Base-by-base conservation (phyloP, 1,140 invertebrate species). In the Drosophila insularis region DNA sequence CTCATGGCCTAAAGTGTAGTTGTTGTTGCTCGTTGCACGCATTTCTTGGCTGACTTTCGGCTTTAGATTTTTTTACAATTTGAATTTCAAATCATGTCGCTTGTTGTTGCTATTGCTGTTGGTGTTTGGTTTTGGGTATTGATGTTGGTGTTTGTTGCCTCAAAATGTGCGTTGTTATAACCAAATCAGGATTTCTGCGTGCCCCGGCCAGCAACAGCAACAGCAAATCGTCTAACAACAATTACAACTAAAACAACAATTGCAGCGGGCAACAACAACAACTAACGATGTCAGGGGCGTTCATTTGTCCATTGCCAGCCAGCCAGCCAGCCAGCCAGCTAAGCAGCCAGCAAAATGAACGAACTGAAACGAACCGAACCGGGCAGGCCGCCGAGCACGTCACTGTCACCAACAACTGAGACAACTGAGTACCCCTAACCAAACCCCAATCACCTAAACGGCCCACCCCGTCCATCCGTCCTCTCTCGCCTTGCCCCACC, bases 101-200 rank as follows among this genome's bases (percentile, higher is more conserved):
- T n/a, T 27, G 21, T 19, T 23, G 54, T 53, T 50, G 32, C 60
- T 59, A 35, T 35, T 68, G 7, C 23, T 39, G 56, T 7, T 21
- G 31, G 37, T 59, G 56, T 39, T 27, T 27, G 27, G 27, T 27
- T 27, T 27, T 27, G 27, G 5, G 27, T 5, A 27, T 5, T 27
- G 4, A 27, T 53, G 39, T 32, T 58, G 11, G 21, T 58, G 21
- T 60, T 67, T 43, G 4, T 68, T 43, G 7, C 46, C 62, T 82
- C 31, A 79, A 85, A 85, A 87, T 87, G 82, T 84, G 82, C 82
- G 82, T 86, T 87, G 82, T 87, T 87, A 82, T 84, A 70, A 71
- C 84, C 84, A 89, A 89, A 89, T 89, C 84, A 89, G 84, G 84
- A 89, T 89, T 89, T 89, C 84, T 84, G 84, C 84, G 84, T 87